A percentile compares a stretch with the other conserved stretches of the same genome.
Conservation (phyloP, 2,113 vertebrate genomes). For the Phrynosoma blainvillii region DNA sequence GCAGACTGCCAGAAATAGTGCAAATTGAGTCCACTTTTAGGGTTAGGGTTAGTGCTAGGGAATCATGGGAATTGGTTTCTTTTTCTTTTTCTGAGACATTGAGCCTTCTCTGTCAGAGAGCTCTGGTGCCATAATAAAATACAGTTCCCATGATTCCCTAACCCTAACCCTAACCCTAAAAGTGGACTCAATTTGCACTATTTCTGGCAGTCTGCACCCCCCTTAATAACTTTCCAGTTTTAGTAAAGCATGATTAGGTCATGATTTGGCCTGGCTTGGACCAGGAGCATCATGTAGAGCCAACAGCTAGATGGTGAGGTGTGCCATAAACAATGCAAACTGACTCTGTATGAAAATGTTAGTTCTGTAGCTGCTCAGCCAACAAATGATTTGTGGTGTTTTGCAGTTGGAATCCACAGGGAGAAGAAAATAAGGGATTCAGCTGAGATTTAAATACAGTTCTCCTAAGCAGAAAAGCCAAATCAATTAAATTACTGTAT, state of each 20-base stretch:
- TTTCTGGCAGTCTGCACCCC: too few relatives aligned
- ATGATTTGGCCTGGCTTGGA: background rate
- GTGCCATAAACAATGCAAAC: background rate
- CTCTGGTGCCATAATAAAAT: too few relatives aligned
- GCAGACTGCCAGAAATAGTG: too few relatives aligned
- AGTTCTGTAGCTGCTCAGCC: background rate
- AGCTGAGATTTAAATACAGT: conserved; percentile 9
- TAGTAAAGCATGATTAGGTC: background rate
- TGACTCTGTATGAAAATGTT: background rate
- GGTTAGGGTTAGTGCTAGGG: too few relatives aligned
- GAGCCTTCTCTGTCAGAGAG: too few relatives aligned
- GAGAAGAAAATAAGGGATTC: background rate
- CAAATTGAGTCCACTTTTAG: too few relatives aligned
- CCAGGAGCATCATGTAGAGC: background rate
- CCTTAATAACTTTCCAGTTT: background rate
- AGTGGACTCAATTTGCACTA: too few relatives aligned
- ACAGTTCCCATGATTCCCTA: too few relatives aligned
- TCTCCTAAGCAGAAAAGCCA: background rate
- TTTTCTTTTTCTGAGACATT: too few relatives aligned
- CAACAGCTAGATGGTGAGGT: background rate
- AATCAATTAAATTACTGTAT: conserved; percentile 14
- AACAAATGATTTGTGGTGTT: background rate
- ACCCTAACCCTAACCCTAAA: too few relatives aligned
- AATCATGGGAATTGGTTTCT: too few relatives aligned
- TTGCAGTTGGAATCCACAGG: background rate